These are phyloP conservation scores for Spheniscus mendiculus DNA, from an alignment of 2,113 vertebrate genomes.

Conservation along the genomic window DNA sequence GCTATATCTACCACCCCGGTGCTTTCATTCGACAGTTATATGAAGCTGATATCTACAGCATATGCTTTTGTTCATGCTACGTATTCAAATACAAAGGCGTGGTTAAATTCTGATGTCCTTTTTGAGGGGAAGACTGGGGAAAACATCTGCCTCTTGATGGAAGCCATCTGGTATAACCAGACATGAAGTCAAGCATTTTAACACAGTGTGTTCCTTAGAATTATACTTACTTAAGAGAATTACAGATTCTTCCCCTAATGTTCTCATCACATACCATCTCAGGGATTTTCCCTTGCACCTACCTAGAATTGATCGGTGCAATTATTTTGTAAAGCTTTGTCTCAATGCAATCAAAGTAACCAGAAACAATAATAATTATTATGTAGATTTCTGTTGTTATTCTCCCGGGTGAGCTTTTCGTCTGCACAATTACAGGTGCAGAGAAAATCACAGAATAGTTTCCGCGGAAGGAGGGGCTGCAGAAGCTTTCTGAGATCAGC, in stretches of 20 bases:
- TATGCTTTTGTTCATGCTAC: not conserved
- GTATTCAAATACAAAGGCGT: conserved; percentile 2
- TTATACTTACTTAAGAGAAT: not conserved
- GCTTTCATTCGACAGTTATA: not conserved
- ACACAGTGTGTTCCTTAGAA: not conserved
- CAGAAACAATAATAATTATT: conserved; percentile 54
- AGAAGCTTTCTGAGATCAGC: not conserved
- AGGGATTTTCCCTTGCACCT: not conserved
- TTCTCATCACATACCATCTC: not conserved
- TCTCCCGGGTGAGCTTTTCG: conserved; percentile 16
- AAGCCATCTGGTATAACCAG: conserved; percentile 62
- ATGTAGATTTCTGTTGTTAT: conserved; percentile 30
- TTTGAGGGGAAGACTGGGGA: conserved; percentile 9
- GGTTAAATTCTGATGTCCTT: conserved; percentile 45
- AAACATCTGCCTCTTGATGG: conserved; percentile 65
- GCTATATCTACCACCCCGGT: not conserved
- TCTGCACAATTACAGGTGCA: conserved; percentile 40
- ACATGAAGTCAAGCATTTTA: conserved; percentile 45
- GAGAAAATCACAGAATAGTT: not conserved
- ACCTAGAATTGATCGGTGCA: conserved; percentile 10
- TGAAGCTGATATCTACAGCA: not conserved
- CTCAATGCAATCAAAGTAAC: conserved; percentile 44
- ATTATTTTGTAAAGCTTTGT: conserved; percentile 54
- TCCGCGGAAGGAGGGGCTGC: not conserved
- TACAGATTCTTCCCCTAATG: not conserved